These are phyloP conservation scores for Corythaixoides concolor DNA, from an alignment of 2,113 vertebrate species.

Conservation along the genomic window DNA sequence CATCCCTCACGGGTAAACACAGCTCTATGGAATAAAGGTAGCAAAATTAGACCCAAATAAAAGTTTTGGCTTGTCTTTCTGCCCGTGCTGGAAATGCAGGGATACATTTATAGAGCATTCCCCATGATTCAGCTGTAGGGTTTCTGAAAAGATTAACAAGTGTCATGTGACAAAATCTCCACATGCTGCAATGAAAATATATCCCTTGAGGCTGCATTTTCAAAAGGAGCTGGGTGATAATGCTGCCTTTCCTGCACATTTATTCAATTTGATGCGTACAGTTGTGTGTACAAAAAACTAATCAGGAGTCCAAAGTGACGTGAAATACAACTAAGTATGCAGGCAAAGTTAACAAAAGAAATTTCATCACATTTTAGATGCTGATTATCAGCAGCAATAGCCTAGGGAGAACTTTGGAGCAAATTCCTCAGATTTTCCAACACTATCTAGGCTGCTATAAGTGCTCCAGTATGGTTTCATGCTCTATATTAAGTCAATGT, in stretches of 20 bases:
- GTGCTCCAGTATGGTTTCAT: background rate
- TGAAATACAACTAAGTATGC: conserved; percentile 56
- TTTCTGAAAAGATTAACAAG: conserved; percentile 63
- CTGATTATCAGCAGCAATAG: conserved; percentile 40
- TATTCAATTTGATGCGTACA: conserved; percentile 60
- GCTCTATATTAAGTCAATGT: background rate
- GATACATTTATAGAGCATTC: background rate
- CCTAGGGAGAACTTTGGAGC: conserved; percentile 13
- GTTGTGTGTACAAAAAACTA: conserved; percentile 60
- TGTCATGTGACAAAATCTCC: conserved; percentile 68
- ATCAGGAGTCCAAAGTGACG: conserved; percentile 58
- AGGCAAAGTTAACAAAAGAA: conserved; percentile 44
- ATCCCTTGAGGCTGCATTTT: conserved; percentile 62
- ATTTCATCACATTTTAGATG: conserved; percentile 33
- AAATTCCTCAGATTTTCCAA: conserved; percentile 46
- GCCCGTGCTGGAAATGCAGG: background rate
- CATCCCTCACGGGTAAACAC: background rate
- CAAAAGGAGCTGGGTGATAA: conserved; percentile 64
- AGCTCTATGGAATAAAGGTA: background rate
- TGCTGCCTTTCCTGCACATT: conserved; percentile 52
- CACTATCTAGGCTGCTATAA: background rate
- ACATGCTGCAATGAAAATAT: conserved; percentile 60
- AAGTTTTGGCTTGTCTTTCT: background rate
- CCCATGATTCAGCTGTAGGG: background rate
- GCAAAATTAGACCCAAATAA: background rate